These are phyloP conservation scores for Aradophagus sp. DNA, from an alignment of 1,140 invertebrate species.

Conservation along the genomic window DNA sequence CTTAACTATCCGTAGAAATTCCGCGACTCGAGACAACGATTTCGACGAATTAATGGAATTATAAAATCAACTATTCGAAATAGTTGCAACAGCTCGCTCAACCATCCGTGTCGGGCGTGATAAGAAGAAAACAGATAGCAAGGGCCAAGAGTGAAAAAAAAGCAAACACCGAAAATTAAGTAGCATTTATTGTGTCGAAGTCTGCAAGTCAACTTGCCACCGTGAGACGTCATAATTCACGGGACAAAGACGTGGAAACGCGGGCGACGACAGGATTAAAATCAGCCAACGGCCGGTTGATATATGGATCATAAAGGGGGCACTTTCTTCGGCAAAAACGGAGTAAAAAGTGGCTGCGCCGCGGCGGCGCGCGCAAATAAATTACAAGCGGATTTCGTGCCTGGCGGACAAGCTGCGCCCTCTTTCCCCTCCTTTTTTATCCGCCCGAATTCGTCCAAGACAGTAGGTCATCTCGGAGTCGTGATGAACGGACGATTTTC, in stretches of 20 bases:
- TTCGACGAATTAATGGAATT: no score
- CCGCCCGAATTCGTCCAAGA: slow-evolving; percentile 17
- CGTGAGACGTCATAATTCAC: slow-evolving; percentile 13
- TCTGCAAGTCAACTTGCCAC: slow-evolving; percentile 15
- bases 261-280: slow-evolving; percentile 19
- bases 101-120: no score
- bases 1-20: no score
- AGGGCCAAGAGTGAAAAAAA: no score
- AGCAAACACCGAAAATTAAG: slow-evolving; percentile 15
- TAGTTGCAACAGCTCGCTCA: no score
- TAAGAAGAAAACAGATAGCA: no score
- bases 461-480: slow-evolving; percentile 12
- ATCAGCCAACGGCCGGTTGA: slow-evolving; percentile 21
- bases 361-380: no score
- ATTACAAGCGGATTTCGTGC: no score
- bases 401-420: no score
- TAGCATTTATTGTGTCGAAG: slow-evolving; percentile 3
- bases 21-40: no score
- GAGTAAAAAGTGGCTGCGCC: slow-evolving; percentile 18
- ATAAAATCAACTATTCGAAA: no score
- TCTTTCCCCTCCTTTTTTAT: slow-evolving; percentile 55
- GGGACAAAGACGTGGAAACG: slow-evolving; percentile 14
- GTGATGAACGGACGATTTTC: slow-evolving; percentile 4
- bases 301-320: slow-evolving; percentile 43
- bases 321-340: slow-evolving; percentile 6